Evolutionary conservation across 2,113 vertebrate genomes (phyloP), one percentile per base, ranked within the genome.

Genomic region (Pseudolaguvia tuberculata): DNA sequence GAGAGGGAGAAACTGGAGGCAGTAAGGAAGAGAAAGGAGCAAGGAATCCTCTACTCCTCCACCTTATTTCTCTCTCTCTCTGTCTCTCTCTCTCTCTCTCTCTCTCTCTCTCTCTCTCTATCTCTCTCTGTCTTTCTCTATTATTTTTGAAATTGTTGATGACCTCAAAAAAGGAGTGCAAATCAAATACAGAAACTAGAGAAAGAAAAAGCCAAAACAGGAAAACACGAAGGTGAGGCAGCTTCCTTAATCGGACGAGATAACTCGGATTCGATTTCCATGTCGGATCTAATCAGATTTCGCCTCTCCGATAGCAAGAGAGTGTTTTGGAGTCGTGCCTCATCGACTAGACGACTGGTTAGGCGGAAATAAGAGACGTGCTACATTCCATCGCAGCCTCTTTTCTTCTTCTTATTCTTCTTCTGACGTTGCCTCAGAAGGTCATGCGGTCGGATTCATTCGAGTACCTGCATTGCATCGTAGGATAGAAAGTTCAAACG

Each of bases 401-500:
- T 20, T 9, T 11, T 48, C 47, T 6, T 67, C 25, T 29, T 29
- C 27, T 67, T n/a, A n/a, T 11, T 48, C 47, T 6, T 67, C 25
- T 29, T 29, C 27, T 67, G n/a, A n/a, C n/a, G 27, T 67, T 20
- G 62, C 15, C 17, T 5, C n/a, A 20, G 45, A 13, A 4, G n/a
- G 58, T 53, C 72, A 55, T 25, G 10, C 39, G 51, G 27, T 53
- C 48, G 45, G 31, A n/a, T n/a, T 35, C 5, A 25, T 55, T 74
- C 59, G 18, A 53, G 18, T 42, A 50, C 57, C 57, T 65, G 35
- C 47, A 73, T 83, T n/a, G 8, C n/a, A 25, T 45, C 21, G 2
- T 72, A 80, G 68, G 31, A 47, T 18, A 12, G 29, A 25, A 68
- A 69, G 75, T 57, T 51, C 27, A 50, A 65, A 59, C 52, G 25